These are phyloP conservation scores for Clunio marinus DNA, from an alignment of 2,888 invertebrate genomes.

Conservation along the genomic window DNA sequence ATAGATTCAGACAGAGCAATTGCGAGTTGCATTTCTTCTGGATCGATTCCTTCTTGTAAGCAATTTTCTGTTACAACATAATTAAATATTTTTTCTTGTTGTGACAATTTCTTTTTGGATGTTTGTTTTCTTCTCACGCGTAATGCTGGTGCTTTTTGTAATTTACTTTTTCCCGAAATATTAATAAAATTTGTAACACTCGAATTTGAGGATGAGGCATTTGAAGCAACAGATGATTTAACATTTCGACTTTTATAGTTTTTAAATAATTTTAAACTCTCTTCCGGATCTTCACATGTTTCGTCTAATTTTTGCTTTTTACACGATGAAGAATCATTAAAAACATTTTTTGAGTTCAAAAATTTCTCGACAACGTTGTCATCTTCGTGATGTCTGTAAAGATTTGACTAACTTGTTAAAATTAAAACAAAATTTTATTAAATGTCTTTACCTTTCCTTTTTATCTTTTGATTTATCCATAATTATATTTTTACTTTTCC, in stretches of 20 bases:
- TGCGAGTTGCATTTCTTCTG: constrained; percentile 64
- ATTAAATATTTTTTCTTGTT: constrained; percentile 44
- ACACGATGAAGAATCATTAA: too few species aligned
- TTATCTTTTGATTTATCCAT: too few species aligned
- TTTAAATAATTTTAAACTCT: constrained; percentile 24
- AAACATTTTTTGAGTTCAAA: too few species aligned
- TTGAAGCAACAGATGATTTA: neutral
- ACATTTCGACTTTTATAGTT: neutral
- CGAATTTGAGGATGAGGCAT: neutral
- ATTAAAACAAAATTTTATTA: too few species aligned
- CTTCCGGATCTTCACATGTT: neutral
- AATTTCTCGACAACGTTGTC: too few species aligned
- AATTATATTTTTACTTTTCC: too few species aligned
- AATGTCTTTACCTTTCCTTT: too few species aligned
- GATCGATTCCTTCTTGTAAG: constrained; percentile 55
- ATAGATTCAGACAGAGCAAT: constrained; percentile 62
- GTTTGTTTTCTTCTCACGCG: too few species aligned
- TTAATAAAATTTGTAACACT: neutral
- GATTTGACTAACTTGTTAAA: too few species aligned
- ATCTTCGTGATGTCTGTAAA: too few species aligned
- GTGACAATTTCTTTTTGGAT: too few species aligned
- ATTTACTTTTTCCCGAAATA: neutral
- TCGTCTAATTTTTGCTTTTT: neutral
- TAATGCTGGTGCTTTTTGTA: neutral
- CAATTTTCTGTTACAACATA: constrained; percentile 44